A percentile compares a stretch with the other conserved stretches of the same genome.
Evolutionary conservation across 2,113 vertebrate genomes (phyloP).

Genomic region (Etheostoma cragini): DNA sequence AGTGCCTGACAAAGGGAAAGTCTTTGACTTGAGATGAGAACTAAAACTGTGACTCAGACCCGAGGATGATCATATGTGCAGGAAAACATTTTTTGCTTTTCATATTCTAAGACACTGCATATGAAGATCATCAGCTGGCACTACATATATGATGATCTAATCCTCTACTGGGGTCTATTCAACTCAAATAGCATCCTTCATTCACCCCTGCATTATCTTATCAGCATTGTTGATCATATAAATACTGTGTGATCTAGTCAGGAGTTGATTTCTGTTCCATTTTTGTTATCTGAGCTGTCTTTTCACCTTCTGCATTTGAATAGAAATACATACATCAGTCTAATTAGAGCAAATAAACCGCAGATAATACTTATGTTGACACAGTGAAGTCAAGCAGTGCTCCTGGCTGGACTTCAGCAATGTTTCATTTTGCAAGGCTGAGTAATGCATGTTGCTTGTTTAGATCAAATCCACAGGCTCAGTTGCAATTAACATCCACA

Average conservation of each 20-base stretch:
- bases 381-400: slow-evolving; percentile 40
- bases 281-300: slow-evolving; percentile 33
- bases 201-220: slow-evolving; percentile 8
- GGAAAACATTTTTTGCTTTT: neutral
- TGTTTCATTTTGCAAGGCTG: slow-evolving; percentile 38
- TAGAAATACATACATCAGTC: slow-evolving; percentile 48
- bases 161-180: neutral
- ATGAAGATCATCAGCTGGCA: neutral
- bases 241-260: slow-evolving; percentile 35
- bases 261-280: slow-evolving; percentile 23
- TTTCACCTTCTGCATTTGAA: slow-evolving; percentile 44
- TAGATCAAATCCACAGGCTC: slow-evolving; percentile 48
- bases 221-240: slow-evolving; percentile 40
- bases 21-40: neutral
- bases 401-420: slow-evolving; percentile 59
- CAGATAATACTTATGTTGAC: slow-evolving; percentile 53
- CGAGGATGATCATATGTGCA: neutral
- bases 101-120: no score
- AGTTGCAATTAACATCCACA: slow-evolving; percentile 46
- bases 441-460: slow-evolving; percentile 28
- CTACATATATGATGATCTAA: neutral
- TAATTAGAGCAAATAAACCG: slow-evolving; percentile 56
- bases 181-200: slow-evolving; percentile 17
- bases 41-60: slow-evolving; percentile 18
- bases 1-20: slow-evolving; percentile 13